These are phyloP conservation scores for Platycheirus rosarum DNA, from an alignment of 2,888 invertebrate species.

Conservation along the genomic window DNA sequence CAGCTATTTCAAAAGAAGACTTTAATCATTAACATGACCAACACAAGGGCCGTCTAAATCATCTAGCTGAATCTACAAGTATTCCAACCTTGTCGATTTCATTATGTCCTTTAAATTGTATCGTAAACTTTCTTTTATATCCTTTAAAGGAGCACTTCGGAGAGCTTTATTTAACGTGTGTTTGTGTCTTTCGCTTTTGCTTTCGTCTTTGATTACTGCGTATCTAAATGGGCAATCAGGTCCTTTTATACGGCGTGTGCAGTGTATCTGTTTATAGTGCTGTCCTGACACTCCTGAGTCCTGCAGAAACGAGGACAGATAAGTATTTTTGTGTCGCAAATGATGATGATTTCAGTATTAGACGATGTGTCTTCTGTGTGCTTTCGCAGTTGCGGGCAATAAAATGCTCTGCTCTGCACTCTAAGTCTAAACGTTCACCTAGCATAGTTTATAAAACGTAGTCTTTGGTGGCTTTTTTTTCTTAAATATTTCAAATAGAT, in stretches of 20 bases:
- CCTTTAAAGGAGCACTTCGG: constrained; percentile 67
- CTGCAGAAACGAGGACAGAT: constrained; percentile 63
- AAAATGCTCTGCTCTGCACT: constrained; percentile 46
- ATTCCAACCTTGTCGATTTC: constrained; percentile 63
- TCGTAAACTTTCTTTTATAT: constrained; percentile 68
- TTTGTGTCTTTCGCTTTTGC: constrained; percentile 53
- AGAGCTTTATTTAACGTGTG: constrained; percentile 68
- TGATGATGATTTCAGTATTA: constrained; percentile 70
- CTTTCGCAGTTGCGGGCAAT: constrained; percentile 54
- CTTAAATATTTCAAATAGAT: constrained; percentile 29
- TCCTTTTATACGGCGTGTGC: constrained; percentile 13
- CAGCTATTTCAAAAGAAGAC: neutral
- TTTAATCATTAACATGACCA: neutral
- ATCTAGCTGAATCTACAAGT: constrained; percentile 34
- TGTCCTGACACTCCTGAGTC: constrained; percentile 12
- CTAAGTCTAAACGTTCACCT: constrained; percentile 4
- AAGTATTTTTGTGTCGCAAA: constrained; percentile 71
- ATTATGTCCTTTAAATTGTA: constrained; percentile 62
- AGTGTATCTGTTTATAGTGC: too few species aligned
- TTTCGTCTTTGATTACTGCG: constrained; percentile 68
- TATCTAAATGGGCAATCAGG: constrained; percentile 72
- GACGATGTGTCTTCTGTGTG: constrained; percentile 53
- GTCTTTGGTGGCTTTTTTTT: constrained; percentile 24
- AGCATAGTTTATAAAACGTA: constrained; percentile 3
- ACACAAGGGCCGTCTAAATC: constrained; percentile 16